Evolutionary conservation across 2,797 vertebrate genomes (phyloP), one percentile per base, ranked within the genome.

Genomic region (Smutsia temminckii): DNA sequence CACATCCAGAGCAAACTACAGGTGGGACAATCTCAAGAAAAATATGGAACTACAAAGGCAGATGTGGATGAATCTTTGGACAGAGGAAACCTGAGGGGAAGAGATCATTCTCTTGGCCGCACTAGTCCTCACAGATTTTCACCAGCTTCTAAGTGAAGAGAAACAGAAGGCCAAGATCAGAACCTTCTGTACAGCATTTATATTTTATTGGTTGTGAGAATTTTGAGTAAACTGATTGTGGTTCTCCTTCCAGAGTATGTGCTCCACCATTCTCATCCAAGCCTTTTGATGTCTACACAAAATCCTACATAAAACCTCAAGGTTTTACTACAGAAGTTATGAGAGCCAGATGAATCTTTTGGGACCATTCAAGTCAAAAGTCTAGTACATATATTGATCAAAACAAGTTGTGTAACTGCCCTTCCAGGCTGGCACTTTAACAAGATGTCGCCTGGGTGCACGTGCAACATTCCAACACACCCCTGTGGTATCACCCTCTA

Each of bases 111-210:
- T 59, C 23, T 88, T 85, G 49, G 27, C 42, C 8, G 17, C 8
- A 23, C 3, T 23, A 34, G 21, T 55, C 46, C 10, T 46, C 55
- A 46, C 0, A 11, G 42, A 55, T 72, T 77, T 91, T 69, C 5
- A 78, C n/a, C 61, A 85, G 12, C 49, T 93, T 64, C 71, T 57
- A 37, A n/a, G 20, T 25, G 23, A 80, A 23, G 57, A 95, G 34
- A 78, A 84, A 5, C 61, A 49, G 68, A 32, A 57, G 74, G 6
- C 68, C 20, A 66, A 84, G 59, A 21, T 37, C 12, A 84, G 75
- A 57, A 77, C 25, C 32, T 92, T 92, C 40, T 34, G 40, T n/a
- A n/a, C 18, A 77, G n/a, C n/a, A 27, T 71, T 94, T 68, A 32
- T 55, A 68, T 40, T 84, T 74, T 32, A 32, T 42, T 46, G 10